These are phyloP conservation scores for Boloria selene DNA, from an alignment of 2,888 invertebrate species.

Conservation along the genomic window DNA sequence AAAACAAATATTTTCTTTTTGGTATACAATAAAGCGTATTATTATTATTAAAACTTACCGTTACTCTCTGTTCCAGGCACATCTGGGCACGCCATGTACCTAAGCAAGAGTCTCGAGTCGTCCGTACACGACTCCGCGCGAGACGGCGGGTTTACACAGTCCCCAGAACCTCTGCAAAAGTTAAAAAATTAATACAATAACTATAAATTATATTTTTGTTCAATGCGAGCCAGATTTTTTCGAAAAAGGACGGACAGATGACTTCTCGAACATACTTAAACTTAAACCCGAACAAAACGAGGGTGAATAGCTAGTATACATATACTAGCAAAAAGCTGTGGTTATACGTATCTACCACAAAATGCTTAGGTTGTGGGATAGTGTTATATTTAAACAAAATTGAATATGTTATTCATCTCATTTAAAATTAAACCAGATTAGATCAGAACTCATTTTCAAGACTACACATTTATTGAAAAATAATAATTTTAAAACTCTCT, in stretches of 20 bases:
- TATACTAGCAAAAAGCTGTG: no score
- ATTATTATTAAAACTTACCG: slow-evolving; percentile 84
- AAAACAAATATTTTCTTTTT: no score
- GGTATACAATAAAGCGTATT: no score
- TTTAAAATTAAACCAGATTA: neutral
- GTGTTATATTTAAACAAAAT: no score
- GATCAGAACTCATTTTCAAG: neutral
- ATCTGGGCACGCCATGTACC: slow-evolving; percentile 92
- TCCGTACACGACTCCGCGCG: slow-evolving; percentile 93
- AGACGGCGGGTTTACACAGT: slow-evolving; percentile 89
- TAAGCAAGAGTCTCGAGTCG: slow-evolving; percentile 88
- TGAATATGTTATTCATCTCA: no score
- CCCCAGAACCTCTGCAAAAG: slow-evolving; percentile 84
- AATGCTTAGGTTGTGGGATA: no score
- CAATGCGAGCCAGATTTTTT: no score
- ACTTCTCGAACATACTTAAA: no score
- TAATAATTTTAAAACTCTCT: neutral
- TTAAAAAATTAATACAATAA: neutral
- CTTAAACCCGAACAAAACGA: no score
- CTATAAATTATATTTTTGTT: neutral
- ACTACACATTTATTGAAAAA: neutral
- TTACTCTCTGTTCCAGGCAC: slow-evolving; percentile 89
- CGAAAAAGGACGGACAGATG: no score
- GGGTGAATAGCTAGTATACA: no score
- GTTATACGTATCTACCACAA: no score